These are phyloP conservation scores for Diuraphis noxia DNA, from an alignment of 1,140 invertebrate genomes.

Conservation along the genomic window DNA sequence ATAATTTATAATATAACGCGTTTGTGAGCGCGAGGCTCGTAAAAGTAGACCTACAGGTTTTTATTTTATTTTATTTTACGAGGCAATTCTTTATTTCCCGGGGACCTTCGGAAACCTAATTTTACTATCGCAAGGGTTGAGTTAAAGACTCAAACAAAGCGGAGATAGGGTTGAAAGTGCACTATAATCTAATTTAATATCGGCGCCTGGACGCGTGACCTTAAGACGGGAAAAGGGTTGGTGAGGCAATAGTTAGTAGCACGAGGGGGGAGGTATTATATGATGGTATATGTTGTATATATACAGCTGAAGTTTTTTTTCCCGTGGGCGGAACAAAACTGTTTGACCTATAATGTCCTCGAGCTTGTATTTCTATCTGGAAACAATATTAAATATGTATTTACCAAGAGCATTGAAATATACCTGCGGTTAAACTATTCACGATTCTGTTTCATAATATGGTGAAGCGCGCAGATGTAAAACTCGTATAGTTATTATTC, in stretches of 20 bases:
- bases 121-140: slow-evolving; percentile 35
- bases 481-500: not conserved
- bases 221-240: slow-evolving; percentile 38
- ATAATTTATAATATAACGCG: slow-evolving; percentile 6
- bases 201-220: slow-evolving; percentile 15
- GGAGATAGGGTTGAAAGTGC: not conserved
- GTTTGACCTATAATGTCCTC: slow-evolving; percentile 46
- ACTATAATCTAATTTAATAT: slow-evolving; percentile 28
- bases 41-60: slow-evolving; percentile 20
- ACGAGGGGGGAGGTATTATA: not conserved
- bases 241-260: not conserved
- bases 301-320: slow-evolving; percentile 22
- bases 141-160: slow-evolving; percentile 3
- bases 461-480: not conserved
- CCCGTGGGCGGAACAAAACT: slow-evolving; percentile 26
- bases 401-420: not conserved
- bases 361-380: slow-evolving; percentile 20
- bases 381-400: slow-evolving; percentile 36
- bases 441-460: slow-evolving; percentile 20
- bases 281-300: not conserved
- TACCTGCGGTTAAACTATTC: slow-evolving; percentile 29
- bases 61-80: slow-evolving; percentile 17
- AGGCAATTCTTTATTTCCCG: not conserved
- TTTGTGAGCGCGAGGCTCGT: not conserved
- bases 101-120: not conserved